phyloP scores from a whole-genome alignment of 1,140 invertebrate species.

The Phortica variegata region DNA sequence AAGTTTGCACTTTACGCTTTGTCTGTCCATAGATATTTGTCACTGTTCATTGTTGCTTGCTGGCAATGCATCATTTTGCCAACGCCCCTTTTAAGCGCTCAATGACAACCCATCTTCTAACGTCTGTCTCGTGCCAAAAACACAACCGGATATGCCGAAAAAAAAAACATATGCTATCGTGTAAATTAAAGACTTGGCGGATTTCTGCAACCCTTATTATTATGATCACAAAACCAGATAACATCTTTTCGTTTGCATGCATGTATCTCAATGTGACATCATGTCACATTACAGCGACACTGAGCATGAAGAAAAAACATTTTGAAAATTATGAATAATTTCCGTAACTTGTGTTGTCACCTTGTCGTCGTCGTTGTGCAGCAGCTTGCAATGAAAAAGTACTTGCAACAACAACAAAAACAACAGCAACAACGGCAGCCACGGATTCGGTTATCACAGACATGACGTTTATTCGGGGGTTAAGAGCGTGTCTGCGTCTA shows the following conservation, averaged over 20 bases:
- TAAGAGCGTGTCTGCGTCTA: constrained; percentile 18
- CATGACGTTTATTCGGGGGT: too few relatives aligned
- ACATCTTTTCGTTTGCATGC: constrained; percentile 11
- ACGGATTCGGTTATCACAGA: too few relatives aligned
- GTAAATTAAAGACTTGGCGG: neutral
- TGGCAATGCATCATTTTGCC: neutral
- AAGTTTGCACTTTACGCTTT: too few relatives aligned
- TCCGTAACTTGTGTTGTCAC: constrained; percentile 38
- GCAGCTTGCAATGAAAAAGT: constrained; percentile 41
- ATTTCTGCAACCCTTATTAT: constrained; percentile 27
- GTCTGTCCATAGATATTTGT: too few relatives aligned
- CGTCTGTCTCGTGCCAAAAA: too few relatives aligned
- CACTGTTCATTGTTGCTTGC: too few relatives aligned
- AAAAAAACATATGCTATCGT: neutral
- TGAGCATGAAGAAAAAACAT: constrained; percentile 9
- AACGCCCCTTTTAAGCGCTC: too few relatives aligned
- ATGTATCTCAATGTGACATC: constrained; percentile 11
- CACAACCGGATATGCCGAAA: neutral
- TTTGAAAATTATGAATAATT: constrained; percentile 54
- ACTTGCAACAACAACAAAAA: constrained; percentile 24
- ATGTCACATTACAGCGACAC: neutral
- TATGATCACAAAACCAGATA: constrained; percentile 2
- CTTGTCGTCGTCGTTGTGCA: neutral
- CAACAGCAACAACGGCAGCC: too few relatives aligned
- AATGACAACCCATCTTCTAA: too few relatives aligned